Percentiles rank a stretch among this genome's conserved stretches.
These are phyloP conservation scores for Xanthorhoe spadicearia DNA, from an alignment of 2,888 invertebrate genomes.

Conservation along the genomic window DNA sequence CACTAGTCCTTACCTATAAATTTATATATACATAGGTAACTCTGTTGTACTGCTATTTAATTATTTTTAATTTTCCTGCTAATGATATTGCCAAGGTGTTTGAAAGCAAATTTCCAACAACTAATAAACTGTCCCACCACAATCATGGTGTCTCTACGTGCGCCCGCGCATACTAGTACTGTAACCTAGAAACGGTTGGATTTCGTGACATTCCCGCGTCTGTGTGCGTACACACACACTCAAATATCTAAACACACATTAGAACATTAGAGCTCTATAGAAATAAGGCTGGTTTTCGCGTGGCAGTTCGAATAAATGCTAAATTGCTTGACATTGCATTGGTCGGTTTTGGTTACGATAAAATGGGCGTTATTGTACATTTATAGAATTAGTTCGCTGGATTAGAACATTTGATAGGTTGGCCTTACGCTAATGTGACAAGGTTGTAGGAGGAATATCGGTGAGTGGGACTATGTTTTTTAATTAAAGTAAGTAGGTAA, in stretches of 20 bases:
- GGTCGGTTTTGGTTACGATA: constrained; percentile 77
- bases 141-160: constrained; percentile 59
- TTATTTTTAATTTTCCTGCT: too few relatives aligned
- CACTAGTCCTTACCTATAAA: too few relatives aligned
- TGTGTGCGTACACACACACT: constrained; percentile 65
- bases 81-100: not conserved
- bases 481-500: too few relatives aligned
- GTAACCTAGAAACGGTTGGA: constrained; percentile 82
- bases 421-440: constrained; percentile 32
- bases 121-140: constrained; percentile 27
- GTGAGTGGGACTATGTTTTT: constrained; percentile 12
- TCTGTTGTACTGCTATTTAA: too few relatives aligned
- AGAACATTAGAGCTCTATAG: constrained; percentile 35
- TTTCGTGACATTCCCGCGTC: constrained; percentile 78
- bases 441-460: constrained; percentile 13
- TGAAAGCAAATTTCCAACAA: not conserved
- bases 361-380: constrained; percentile 76
- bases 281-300: constrained; percentile 51
- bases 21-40: too few relatives aligned
- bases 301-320: constrained; percentile 41
- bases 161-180: constrained; percentile 76
- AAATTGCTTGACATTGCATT: constrained; percentile 73
- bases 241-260: constrained; percentile 59
- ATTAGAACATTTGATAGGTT: constrained; percentile 37
- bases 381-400: constrained; percentile 60